Evolutionary conservation across 1,140 invertebrate species (phyloP).

Genomic region (Diploscapter pachys): DNA sequence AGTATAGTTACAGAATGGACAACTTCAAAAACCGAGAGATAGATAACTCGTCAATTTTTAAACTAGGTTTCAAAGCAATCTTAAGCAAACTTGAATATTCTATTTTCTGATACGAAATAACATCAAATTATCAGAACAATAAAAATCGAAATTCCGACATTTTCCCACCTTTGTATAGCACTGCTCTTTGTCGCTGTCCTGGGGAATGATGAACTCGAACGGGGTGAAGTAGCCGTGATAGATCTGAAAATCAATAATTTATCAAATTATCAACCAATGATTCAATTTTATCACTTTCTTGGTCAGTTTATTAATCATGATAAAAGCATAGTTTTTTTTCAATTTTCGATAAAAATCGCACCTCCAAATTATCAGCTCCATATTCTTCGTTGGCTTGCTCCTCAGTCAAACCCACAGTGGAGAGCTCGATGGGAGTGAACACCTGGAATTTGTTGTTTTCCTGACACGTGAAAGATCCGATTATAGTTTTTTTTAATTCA

Average conservation of each 20-base stretch:
- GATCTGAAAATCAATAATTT: neutral
- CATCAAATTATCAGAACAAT: neutral
- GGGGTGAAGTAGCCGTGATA: constrained; percentile 20
- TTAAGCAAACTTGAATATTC: no score
- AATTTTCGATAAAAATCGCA: constrained; percentile 58
- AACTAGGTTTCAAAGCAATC: no score
- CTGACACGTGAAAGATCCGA: no score
- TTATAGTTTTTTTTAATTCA: no score
- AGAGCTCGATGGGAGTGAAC: constrained; percentile 93
- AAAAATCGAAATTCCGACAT: neutral
- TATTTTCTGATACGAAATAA: no score
- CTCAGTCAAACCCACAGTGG: constrained; percentile 84
- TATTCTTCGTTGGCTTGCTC: constrained; percentile 73
- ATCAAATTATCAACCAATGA: neutral
- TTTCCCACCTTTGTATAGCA: constrained; percentile 21
- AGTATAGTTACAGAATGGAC: no score
- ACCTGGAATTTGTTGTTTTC: constrained; percentile 62
- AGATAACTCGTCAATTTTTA: no score
- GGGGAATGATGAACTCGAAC: constrained; percentile 26
- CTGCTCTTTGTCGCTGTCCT: constrained; percentile 3
- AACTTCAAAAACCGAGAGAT: no score
- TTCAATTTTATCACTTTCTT: neutral
- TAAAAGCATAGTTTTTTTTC: neutral
- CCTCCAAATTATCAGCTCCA: constrained; percentile 66
- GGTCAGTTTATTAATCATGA: neutral